Base-by-base conservation (phyloP, 2,888 invertebrate genomes). In the Prosopocoilus inquinatus region DNA sequence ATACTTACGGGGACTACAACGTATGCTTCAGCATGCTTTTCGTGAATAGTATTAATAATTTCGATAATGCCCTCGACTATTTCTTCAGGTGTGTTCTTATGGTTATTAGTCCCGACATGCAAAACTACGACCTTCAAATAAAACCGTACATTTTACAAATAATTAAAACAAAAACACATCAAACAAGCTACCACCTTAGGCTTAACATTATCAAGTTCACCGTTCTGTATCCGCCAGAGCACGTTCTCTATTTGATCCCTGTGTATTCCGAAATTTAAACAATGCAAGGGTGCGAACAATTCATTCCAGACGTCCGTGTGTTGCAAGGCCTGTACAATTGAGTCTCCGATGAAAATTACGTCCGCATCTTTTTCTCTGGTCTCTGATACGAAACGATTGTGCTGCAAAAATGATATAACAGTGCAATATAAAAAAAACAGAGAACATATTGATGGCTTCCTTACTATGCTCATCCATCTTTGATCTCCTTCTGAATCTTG, bases 351-450 rank as follows among this genome's bases (percentile, higher is more conserved):
- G 69, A 95, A 92, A 65, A 95, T 85, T 32, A 95, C 93, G 75
- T 96, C 95, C 9, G 93, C 94, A 78, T 96, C 95, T 78, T 90
- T 90, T 68, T 91, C 94, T 73, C 90, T 87, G 5, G 91, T 89
- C 75, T 94, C 91, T 9, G 85, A 84, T 53, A 94, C 80, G 77
- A 93, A 94, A 67, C 91, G 82, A 68, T 91, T 88, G 75, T 95
- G 95, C 92, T 92, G 78, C 58, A 83, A 69, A 63, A 59, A 12
- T 13, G 12, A n/a, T 12, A 15, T 3, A 9, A 43, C 15, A 43
- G 4, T 11, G 15, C n/a, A 13, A 15, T 20, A 9, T 16, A 34
- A 9, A 41, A 16, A 35, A n/a, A 9, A 34, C 20, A n/a, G n/a
- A n/a, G n/a, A n/a, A n/a, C 20, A 28, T 28, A 5, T 28, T 28